These are phyloP conservation scores for Leucosticte australis DNA, from an alignment of 2,113 vertebrate genomes.

Conservation along the genomic window DNA sequence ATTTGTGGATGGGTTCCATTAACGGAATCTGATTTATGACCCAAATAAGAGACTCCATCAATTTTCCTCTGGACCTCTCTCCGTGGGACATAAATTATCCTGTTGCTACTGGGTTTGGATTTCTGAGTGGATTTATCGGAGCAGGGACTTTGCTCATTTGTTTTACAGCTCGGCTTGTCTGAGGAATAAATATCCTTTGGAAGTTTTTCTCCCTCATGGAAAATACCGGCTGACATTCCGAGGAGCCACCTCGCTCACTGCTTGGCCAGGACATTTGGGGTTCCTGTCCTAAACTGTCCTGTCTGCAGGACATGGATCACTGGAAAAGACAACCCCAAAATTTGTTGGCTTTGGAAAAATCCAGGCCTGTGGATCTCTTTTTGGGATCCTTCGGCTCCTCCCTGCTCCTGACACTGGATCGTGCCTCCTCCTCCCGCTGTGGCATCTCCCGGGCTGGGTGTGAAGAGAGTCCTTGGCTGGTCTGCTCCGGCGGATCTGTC, in stretches of 20 bases:
- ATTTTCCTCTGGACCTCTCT: constrained; percentile 46
- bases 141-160: constrained; percentile 38
- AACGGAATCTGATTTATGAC: constrained; percentile 59
- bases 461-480: not conserved
- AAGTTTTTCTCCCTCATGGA: not conserved
- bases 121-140: constrained; percentile 57
- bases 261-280: not conserved
- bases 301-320: accelerated
- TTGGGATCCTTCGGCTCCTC: not conserved
- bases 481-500: not conserved
- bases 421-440: not conserved
- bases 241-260: not conserved
- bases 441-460: not conserved
- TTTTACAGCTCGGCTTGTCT: constrained; percentile 31
- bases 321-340: not conserved
- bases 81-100: constrained; percentile 43
- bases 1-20: constrained; percentile 24
- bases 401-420: too few relatives aligned
- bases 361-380: too few relatives aligned
- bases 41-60: constrained; percentile 45
- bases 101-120: constrained; percentile 47
- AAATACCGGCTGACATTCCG: not conserved
- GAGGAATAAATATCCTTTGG: not conserved
- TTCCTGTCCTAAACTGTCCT: not conserved
- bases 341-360: accelerated